Conservation (phyloP, 2,113 vertebrate species). For the Phodopus roborovskii region DNA sequence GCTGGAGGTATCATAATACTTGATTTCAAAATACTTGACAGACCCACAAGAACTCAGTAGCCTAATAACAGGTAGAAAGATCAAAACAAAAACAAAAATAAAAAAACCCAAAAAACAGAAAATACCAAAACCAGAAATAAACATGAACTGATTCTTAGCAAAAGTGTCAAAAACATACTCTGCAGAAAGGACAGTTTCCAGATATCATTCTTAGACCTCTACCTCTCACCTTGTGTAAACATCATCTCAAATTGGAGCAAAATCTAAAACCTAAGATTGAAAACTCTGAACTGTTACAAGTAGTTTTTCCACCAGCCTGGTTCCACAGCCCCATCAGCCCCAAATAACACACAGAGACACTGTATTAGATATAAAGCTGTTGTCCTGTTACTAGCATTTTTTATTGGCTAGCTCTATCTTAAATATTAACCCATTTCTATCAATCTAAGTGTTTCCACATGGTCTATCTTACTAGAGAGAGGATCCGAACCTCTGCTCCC, state of each 20-base stretch:
- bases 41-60: background rate
- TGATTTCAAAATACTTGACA: background rate
- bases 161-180: background rate
- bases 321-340: no score
- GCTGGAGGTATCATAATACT: background rate
- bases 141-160: background rate
- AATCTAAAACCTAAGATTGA: background rate
- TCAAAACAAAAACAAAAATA: no score
- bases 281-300: background rate
- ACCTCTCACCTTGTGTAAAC: background rate
- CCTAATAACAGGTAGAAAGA: background rate
- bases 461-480: no score
- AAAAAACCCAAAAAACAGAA: background rate
- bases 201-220: background rate
- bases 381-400: no score
- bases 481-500: no score
- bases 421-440: no score
- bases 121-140: background rate
- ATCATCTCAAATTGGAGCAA: background rate
- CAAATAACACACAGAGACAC: no score
- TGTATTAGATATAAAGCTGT: no score
- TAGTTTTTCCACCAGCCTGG: no score
- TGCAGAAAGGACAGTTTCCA: background rate
- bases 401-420: no score
- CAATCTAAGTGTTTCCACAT: no score